Evolutionary conservation across 2,888 invertebrate species (phyloP).

Genomic region (Parnassius orleans): DNA sequence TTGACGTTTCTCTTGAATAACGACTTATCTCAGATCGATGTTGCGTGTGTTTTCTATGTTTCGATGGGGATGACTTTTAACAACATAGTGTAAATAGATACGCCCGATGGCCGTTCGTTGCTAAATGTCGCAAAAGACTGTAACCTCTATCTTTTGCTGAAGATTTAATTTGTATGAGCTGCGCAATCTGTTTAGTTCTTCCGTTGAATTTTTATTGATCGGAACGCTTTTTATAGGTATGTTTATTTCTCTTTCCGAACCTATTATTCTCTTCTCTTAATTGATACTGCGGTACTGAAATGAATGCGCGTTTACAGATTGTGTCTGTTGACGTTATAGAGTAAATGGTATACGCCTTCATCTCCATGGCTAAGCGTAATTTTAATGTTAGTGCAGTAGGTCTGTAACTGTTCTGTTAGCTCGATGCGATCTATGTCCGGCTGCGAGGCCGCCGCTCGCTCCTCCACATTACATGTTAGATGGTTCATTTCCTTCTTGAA

Average conservation of each 20-base stretch:
- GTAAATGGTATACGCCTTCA: constrained; percentile 75
- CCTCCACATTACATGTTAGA: constrained; percentile 70
- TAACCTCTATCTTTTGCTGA: constrained; percentile 78
- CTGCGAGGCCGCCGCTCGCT: constrained; percentile 62
- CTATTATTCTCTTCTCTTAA: constrained; percentile 74
- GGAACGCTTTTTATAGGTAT: constrained; percentile 79
- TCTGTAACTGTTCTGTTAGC: constrained; percentile 65
- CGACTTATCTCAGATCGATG: constrained; percentile 79
- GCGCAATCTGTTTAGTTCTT: constrained; percentile 73
- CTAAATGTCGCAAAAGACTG: constrained; percentile 80
- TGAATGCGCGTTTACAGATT: constrained; percentile 77
- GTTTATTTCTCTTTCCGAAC: constrained; percentile 55
- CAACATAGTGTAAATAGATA: constrained; percentile 77
- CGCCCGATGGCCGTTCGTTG: constrained; percentile 81
- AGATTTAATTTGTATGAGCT: constrained; percentile 80
- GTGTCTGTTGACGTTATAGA: constrained; percentile 72
- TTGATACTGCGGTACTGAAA: constrained; percentile 70
- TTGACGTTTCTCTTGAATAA: constrained; percentile 80
- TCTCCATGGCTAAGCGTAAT: constrained; percentile 77
- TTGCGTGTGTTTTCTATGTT: constrained; percentile 80
- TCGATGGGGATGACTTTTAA: constrained; percentile 77
- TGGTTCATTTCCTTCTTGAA: constrained; percentile 70
- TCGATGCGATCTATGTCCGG: constrained; percentile 69
- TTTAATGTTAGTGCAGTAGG: constrained; percentile 75
- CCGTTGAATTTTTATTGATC: constrained; percentile 54